phyloP scores from a whole-genome alignment of 2,888 invertebrate species.

The Athalia circularis region DNA sequence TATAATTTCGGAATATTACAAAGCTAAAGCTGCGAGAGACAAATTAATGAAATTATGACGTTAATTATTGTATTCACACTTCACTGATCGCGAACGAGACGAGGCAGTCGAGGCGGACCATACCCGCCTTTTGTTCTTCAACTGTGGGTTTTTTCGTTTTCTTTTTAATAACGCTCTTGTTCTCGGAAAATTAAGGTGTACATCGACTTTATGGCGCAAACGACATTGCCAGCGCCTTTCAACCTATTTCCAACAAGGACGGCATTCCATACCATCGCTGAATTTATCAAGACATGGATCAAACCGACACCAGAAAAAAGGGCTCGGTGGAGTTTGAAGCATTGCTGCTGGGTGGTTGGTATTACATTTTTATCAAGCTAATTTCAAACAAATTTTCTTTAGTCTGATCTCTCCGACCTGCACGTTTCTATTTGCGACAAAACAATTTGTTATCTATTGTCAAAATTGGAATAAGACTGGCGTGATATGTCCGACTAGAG shows the following conservation, averaged over 20 bases:
- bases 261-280: conserved; percentile 74
- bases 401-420: neutral
- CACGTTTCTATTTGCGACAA: no score
- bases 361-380: neutral
- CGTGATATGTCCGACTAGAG: no score
- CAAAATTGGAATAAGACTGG: no score
- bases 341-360: conserved; percentile 74
- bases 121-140: neutral
- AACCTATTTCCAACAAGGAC: conserved; percentile 81
- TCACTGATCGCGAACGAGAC: no score
- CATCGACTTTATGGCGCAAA: conserved; percentile 83
- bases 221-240: conserved; percentile 83
- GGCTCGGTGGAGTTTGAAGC: conserved; percentile 74
- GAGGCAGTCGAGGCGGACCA: no score
- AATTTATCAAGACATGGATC: conserved; percentile 74
- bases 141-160: neutral
- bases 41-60: no score
- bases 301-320: conserved; percentile 68
- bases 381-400: conserved; percentile 10
- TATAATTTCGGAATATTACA: no score
- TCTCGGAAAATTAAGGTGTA: conserved; percentile 75
- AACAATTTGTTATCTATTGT: no score
- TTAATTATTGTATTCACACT: no score
- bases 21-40: no score
- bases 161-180: conserved; percentile 23